Percentiles rank a stretch among this genome's conserved stretches.
Evolutionary conservation across 2,797 vertebrate species (phyloP).

Genomic region (Antrozous pallidus): DNA sequence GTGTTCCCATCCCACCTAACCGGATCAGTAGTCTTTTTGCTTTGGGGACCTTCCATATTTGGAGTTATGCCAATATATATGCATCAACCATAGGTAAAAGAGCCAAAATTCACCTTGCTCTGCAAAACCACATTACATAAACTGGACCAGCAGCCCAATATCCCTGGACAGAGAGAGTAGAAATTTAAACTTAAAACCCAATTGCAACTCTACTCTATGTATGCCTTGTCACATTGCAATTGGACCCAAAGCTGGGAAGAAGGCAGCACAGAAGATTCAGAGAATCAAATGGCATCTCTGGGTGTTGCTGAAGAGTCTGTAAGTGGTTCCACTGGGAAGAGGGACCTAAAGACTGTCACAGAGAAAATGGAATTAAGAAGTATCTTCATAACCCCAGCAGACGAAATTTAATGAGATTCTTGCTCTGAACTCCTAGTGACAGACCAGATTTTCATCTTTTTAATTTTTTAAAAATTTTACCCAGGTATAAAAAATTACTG

Average conservation of each 20-base stretch:
- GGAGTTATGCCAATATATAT: neutral
- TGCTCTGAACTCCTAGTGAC: neutral
- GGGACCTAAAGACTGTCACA: neutral
- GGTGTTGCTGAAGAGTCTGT: neutral
- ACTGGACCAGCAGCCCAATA: neutral
- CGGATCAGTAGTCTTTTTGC: neutral
- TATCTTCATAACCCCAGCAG: neutral
- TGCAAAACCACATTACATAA: neutral
- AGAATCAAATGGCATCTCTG: neutral
- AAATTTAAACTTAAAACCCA: constrained; percentile 30
- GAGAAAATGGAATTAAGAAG: neutral
- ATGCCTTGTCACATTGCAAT: neutral
- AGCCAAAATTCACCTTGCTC: neutral
- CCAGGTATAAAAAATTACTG: neutral
- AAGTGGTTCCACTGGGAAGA: neutral
- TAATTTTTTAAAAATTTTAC: neutral
- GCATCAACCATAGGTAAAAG: neutral
- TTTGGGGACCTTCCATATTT: neutral
- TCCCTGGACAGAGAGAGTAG: neutral
- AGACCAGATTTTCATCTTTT: neutral
- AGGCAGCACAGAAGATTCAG: neutral
- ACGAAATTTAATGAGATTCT: neutral
- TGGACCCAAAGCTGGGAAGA: neutral
- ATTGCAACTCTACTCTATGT: neutral
- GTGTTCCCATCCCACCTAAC: neutral